These are phyloP conservation scores for Periophthalmus modestus DNA, from an alignment of 2,113 vertebrate genomes.

Conservation along the genomic window DNA sequence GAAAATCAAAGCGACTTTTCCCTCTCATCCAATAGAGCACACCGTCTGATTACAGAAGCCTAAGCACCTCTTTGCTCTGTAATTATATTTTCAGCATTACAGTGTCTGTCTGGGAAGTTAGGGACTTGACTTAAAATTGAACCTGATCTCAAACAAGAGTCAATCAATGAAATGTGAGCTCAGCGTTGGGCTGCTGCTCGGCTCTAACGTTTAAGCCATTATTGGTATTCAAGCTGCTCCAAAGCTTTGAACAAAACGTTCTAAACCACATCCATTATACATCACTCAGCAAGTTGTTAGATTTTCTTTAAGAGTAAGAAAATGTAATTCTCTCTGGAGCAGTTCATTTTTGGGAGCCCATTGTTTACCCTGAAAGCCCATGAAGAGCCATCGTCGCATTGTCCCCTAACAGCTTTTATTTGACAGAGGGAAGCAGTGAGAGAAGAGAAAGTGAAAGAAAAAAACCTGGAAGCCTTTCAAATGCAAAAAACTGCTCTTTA, in stretches of 20 bases:
- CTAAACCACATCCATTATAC: conserved; percentile 60
- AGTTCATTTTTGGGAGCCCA: conserved; percentile 83
- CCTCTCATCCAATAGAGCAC: conserved; percentile 66
- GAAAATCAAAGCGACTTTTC: conserved; percentile 64
- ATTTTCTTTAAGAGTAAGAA: conserved; percentile 80
- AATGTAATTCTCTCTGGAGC: conserved; percentile 84
- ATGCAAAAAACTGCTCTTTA: conserved; percentile 87
- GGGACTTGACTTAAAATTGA: conserved; percentile 39
- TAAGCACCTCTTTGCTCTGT: conserved; percentile 60
- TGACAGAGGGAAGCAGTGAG: conserved; percentile 74
- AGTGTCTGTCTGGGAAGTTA: conserved; percentile 45
- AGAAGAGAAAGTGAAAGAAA: conserved; percentile 69
- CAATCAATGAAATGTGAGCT: conserved; percentile 51
- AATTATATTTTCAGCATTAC: conserved; percentile 72
- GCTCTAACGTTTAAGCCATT: conserved; percentile 37
- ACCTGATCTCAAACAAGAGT: conserved; percentile 52
- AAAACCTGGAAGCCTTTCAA: conserved; percentile 89
- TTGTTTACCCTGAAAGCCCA: conserved; percentile 89
- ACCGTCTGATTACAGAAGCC: conserved; percentile 75
- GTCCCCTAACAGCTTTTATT: conserved; percentile 88
- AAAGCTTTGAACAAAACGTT: conserved; percentile 54
- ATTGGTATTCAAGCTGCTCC: conserved; percentile 36
- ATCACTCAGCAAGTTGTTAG: conserved; percentile 76
- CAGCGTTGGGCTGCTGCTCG: conserved; percentile 14
- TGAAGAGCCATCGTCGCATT: conserved; percentile 84